Evolutionary conservation across 1,140 invertebrate species (phyloP).

Genomic region (Bombus soroeensis): DNA sequence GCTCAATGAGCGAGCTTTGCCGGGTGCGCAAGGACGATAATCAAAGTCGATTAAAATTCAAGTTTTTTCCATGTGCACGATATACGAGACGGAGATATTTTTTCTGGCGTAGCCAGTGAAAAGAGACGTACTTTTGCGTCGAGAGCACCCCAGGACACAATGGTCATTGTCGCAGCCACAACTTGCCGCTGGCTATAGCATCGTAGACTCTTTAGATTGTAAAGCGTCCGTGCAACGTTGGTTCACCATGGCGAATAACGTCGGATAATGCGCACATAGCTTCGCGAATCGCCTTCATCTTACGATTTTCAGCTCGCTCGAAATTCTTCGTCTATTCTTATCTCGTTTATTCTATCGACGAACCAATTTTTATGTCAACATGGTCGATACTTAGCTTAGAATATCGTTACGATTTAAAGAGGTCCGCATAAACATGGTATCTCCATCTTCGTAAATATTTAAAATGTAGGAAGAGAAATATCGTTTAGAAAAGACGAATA

Average conservation of each 20-base stretch:
- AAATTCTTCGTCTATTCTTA: too few species aligned
- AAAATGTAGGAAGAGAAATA: too few species aligned
- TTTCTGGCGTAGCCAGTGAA: background rate
- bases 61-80: background rate
- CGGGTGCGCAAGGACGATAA: too few species aligned
- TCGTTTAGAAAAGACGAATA: too few species aligned
- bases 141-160: slow-evolving; percentile 2
- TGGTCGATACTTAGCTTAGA: background rate
- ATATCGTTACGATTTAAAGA: background rate
- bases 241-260: background rate
- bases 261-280: background rate
- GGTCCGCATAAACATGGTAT: background rate
- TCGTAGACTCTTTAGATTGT: slow-evolving; percentile 4
- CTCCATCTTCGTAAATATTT: background rate
- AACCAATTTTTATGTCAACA: background rate
- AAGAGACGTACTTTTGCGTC: slow-evolving; percentile 17
- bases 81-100: background rate
- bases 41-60: slow-evolving; percentile 20
- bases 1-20: background rate
- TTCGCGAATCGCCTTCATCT: background rate
- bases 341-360: too few species aligned
- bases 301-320: background rate
- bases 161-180: slow-evolving; percentile 32
- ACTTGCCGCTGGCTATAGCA: slow-evolving; percentile 13
- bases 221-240: slow-evolving; percentile 10